Base-by-base conservation (phyloP, 2,113 vertebrate genomes). In the Chaetops frenatus region DNA sequence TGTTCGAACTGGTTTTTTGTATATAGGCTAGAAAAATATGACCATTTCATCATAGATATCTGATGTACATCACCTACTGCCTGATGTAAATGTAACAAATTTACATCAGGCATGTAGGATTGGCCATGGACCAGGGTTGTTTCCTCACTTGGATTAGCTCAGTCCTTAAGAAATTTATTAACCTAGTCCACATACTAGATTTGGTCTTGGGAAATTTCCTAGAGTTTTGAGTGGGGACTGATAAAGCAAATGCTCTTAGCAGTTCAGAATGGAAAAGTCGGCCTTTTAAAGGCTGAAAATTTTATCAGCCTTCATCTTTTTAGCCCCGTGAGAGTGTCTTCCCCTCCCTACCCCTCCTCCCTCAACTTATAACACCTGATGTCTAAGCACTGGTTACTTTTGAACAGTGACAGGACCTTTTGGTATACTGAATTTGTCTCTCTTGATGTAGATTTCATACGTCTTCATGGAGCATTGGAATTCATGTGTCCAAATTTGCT, bases 321-420 rank as follows among this genome's bases (percentile, higher is more conserved):
- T 82, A 60, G 31, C 29, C 31, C 12, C 24, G 48, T 5, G 45
- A 60, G 62, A 22, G 21, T 53, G 31, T 57, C 9, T 35, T 1
- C 13, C 5, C 2, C 15, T 51, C 11, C 31, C 40, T 50, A 10
- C 57, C 20, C 23, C 19, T 48, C 16, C 21, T 66, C 3, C 3
- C 3, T 2, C 12, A 51, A 6, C 4, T 47, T 73, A n/a, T 1
- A 62, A 10, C 36, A 15, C 8, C 51, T 6, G 1, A 54, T 64
- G 21, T 70, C 28, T 78, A 70, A 79, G n/a, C 0, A 0, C 33
- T 66, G 24, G 60, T 44, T 73, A 16, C 17, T 15, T 57, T 62
- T 69, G 17, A 84, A 40, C 29, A 60, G 13, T 51, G 33, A 36
- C 12, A 48, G 47, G 25, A 53, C 31, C 23, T 86, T 11, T 73